Evolutionary conservation across 2,797 vertebrate species (phyloP).

Genomic region (Buphagus erythrorhynchus): DNA sequence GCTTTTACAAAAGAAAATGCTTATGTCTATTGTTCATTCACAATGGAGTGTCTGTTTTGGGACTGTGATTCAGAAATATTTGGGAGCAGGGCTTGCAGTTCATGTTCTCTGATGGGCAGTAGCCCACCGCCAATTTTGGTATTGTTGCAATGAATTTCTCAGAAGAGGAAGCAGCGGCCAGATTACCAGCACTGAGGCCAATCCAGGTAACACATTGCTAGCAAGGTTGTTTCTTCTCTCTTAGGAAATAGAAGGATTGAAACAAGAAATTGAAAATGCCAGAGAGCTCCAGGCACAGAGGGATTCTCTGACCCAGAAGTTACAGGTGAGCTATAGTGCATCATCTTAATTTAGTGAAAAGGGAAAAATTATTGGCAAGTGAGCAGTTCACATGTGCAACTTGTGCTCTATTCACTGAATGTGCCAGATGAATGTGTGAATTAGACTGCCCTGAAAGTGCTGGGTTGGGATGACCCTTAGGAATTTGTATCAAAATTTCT

Average conservation of each 20-base stretch:
- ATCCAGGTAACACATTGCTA: neutral
- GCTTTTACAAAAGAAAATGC: neutral
- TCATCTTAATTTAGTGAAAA: neutral
- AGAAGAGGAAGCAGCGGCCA: neutral
- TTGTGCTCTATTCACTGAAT: neutral
- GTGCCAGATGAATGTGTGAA: neutral
- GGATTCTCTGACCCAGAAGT: constrained; percentile 91
- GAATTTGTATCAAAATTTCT: neutral
- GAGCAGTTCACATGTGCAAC: neutral
- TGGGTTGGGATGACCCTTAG: neutral
- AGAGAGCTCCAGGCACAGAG: constrained; percentile 95
- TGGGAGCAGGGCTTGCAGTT: neutral
- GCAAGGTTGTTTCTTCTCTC: constrained; percentile 28
- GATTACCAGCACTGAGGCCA: neutral
- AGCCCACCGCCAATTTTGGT: neutral
- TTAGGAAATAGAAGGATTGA: constrained; percentile 96
- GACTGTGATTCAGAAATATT: neutral
- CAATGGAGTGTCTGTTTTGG: neutral
- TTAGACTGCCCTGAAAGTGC: neutral
- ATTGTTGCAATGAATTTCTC: neutral
- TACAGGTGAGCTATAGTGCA: constrained; percentile 82
- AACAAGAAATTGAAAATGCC: constrained; percentile 94
- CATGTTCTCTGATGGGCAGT: neutral
- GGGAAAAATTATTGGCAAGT: neutral
- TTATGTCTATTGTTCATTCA: neutral